Conservation (phyloP, 1,140 invertebrate genomes). For the Heliconius himera region DNA sequence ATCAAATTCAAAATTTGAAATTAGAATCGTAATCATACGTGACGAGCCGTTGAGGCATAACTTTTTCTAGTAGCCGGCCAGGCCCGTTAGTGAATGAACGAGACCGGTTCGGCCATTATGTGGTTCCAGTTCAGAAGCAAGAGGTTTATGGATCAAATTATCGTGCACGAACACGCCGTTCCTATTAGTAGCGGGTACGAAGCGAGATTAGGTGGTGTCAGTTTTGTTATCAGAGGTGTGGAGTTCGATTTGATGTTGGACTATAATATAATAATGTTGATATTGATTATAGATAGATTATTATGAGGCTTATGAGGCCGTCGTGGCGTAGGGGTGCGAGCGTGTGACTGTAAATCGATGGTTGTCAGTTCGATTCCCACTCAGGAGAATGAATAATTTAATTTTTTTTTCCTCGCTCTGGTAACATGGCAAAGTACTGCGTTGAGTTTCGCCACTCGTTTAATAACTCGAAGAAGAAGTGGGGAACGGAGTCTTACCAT, state of each 20-base stretch:
- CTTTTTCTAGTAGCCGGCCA: slow-evolving; percentile 50
- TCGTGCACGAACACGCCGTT: slow-evolving; percentile 39
- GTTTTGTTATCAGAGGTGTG: slow-evolving; percentile 11
- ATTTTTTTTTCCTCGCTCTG: too few relatives aligned
- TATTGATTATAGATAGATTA: neutral
- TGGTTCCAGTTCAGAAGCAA: slow-evolving; percentile 59
- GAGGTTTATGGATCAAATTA: slow-evolving; percentile 55
- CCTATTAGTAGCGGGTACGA: slow-evolving; percentile 36
- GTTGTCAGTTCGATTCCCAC: too few relatives aligned
- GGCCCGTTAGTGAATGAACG: slow-evolving; percentile 71
- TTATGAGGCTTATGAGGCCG: too few relatives aligned
- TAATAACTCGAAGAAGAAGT: too few relatives aligned
- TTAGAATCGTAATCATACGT: slow-evolving; percentile 43
- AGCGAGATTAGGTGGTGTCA: slow-evolving; percentile 24
- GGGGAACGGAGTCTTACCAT: too few relatives aligned
- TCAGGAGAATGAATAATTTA: too few relatives aligned
- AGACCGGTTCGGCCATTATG: slow-evolving; percentile 70
- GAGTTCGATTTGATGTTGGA: neutral
- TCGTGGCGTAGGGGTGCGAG: too few relatives aligned
- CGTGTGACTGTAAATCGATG: too few relatives aligned
- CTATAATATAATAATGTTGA: neutral
- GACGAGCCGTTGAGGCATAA: slow-evolving; percentile 43
- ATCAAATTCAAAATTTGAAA: slow-evolving; percentile 27
- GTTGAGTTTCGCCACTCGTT: too few relatives aligned
- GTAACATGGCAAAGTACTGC: too few relatives aligned